Evolutionary conservation across 2,888 invertebrate genomes (phyloP).

Genomic region (Meandrusa payeni): DNA sequence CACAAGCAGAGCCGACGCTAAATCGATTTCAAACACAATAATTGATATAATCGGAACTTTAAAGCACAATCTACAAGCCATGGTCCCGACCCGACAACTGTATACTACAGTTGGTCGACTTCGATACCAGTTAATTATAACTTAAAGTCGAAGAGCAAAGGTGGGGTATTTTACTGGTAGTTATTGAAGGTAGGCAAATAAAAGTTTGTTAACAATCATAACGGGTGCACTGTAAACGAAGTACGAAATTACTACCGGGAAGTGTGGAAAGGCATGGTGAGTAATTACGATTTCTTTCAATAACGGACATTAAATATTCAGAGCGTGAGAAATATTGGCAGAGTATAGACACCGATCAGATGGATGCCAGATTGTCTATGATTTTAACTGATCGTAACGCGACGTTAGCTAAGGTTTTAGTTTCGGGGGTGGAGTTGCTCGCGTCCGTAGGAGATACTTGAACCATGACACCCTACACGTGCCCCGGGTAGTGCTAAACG

Average conservation of each 20-base stretch:
- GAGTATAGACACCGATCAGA: not conserved
- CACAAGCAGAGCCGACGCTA: conserved; percentile 32
- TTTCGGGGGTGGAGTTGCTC: no score
- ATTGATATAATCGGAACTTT: conserved; percentile 55
- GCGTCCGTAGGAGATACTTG: no score
- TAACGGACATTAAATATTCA: conserved; percentile 9
- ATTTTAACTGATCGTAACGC: no score
- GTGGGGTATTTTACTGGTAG: conserved; percentile 19
- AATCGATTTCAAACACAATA: conserved; percentile 45
- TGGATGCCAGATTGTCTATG: no score
- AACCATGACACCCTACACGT: no score
- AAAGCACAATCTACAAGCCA: conserved; percentile 35
- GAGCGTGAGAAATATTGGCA: conserved; percentile 11
- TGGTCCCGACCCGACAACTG: not conserved
- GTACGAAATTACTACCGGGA: conserved; percentile 51
- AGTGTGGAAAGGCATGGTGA: conserved; percentile 34
- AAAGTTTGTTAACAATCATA: conserved; percentile 31
- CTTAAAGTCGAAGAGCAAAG: not conserved
- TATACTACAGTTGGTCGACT: no score
- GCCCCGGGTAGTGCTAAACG: no score
- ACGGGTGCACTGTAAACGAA: conserved; percentile 32
- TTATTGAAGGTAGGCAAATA: not conserved
- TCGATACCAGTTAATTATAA: not conserved
- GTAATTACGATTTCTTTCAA: conserved; percentile 19
- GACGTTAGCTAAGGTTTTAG: no score